Evolutionary conservation across 2,888 invertebrate species (phyloP).

Genomic region (Antheraea assamensis): DNA sequence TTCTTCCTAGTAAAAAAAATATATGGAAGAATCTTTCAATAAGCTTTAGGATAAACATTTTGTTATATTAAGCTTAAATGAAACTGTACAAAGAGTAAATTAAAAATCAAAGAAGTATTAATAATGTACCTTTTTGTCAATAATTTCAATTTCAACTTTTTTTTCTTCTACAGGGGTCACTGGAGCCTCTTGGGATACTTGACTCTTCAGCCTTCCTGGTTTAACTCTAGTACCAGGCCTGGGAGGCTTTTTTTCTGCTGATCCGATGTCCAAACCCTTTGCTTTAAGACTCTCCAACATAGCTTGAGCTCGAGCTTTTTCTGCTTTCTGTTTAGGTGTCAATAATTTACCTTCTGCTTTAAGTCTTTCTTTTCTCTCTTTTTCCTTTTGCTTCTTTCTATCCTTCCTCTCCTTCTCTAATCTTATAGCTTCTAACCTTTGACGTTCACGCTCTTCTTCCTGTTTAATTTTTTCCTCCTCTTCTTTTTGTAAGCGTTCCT

Average conservation of each 20-base stretch:
- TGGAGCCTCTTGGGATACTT: conserved; percentile 82
- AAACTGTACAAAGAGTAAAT: neutral
- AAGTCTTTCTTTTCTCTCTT: conserved; percentile 94
- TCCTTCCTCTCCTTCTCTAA: conserved; percentile 94
- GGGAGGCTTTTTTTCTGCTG: conserved; percentile 83
- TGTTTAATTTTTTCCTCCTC: conserved; percentile 90
- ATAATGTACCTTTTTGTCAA: conserved; percentile 71
- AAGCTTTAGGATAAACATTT: no score
- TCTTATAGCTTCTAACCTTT: conserved; percentile 87
- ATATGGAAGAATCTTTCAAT: no score
- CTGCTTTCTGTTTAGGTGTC: conserved; percentile 96
- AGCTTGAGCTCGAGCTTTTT: conserved; percentile 93
- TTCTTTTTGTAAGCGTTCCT: conserved; percentile 87
- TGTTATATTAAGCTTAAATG: no score
- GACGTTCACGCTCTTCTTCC: conserved; percentile 88
- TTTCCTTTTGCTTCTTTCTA: conserved; percentile 94
- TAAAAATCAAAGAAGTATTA: neutral
- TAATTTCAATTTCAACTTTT: conserved; percentile 76
- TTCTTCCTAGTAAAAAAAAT: conserved; percentile 45
- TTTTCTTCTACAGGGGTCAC: conserved; percentile 74
- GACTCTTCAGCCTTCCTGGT: conserved; percentile 86
- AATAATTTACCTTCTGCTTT: conserved; percentile 98
- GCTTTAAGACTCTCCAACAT: conserved; percentile 94
- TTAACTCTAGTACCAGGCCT: conserved; percentile 89
- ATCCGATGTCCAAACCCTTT: conserved; percentile 92